A percentile compares a stretch with the other conserved stretches of the same genome.
These are phyloP conservation scores for Pogonocherus hispidulus DNA, from an alignment of 2,888 invertebrate species.

Conservation along the genomic window DNA sequence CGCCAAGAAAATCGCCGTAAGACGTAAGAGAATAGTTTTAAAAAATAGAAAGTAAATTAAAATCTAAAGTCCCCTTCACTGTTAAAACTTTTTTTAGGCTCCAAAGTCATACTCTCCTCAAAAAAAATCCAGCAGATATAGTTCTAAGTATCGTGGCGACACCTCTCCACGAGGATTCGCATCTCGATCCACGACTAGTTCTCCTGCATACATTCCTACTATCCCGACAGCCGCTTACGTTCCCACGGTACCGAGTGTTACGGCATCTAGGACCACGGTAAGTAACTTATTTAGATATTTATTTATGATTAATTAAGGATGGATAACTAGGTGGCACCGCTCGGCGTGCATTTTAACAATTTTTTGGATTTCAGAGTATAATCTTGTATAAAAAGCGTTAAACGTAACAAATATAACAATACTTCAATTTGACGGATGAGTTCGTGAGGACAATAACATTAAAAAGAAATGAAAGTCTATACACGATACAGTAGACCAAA, in stretches of 20 bases:
- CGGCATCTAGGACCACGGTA: slow-evolving; percentile 55
- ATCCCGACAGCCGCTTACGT: slow-evolving; percentile 74
- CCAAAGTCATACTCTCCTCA: slow-evolving; percentile 59
- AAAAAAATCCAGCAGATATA: slow-evolving; percentile 72
- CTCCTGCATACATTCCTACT: slow-evolving; percentile 76
- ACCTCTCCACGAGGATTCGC: slow-evolving; percentile 64
- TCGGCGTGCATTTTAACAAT: background rate
- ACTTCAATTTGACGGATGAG: no score
- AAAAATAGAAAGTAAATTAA: no score
- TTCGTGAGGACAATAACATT: no score
- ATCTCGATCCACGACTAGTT: slow-evolving; percentile 68
- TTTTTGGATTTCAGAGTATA: background rate
- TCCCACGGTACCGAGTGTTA: slow-evolving; percentile 72
- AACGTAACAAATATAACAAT: background rate
- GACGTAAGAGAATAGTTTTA: no score
- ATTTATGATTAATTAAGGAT: no score
- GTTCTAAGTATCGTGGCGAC: slow-evolving; percentile 73
- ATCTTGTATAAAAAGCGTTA: background rate
- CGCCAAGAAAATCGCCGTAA: no score
- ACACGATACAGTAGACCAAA: no score
- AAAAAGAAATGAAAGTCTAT: no score
- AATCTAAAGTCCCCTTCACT: no score
- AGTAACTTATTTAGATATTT: no score
- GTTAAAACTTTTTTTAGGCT: no score
- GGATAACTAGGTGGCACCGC: no score